Conservation (phyloP, 1,140 invertebrate genomes). For the Octopus bimaculoides region DNA sequence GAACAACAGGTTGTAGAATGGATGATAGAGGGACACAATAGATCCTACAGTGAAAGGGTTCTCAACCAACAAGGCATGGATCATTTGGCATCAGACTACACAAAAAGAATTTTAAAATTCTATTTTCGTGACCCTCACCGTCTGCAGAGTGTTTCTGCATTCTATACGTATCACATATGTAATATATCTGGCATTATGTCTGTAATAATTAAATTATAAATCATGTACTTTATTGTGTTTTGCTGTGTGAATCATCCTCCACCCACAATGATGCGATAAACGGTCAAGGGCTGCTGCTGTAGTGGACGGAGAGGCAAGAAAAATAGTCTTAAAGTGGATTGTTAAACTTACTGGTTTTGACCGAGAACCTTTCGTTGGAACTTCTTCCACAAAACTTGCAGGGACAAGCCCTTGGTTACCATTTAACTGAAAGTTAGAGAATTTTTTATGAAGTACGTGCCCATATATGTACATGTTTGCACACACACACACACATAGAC, state of each 20-base stretch:
- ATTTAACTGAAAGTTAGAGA: background rate
- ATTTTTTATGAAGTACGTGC: too few relatives aligned
- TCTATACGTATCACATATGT: too few relatives aligned
- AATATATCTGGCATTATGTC: background rate
- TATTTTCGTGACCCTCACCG: too few relatives aligned
- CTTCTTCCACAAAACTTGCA: slow-evolving; percentile 10
- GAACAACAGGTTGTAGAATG: too few relatives aligned
- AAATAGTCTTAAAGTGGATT: background rate
- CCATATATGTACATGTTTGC: background rate
- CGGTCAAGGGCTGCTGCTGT: background rate
- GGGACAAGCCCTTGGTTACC: slow-evolving; percentile 1
- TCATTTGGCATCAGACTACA: too few relatives aligned
- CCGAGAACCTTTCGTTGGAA: background rate
- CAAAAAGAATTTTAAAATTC: too few relatives aligned
- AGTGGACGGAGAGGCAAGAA: background rate
- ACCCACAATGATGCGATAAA: background rate
- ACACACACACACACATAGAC: background rate
- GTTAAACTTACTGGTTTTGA: slow-evolving; percentile 1
- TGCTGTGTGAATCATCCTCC: background rate
- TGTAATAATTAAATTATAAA: background rate
- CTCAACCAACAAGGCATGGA: too few relatives aligned
- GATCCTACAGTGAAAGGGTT: too few relatives aligned
- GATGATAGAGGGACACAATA: too few relatives aligned
- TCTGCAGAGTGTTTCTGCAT: too few relatives aligned
- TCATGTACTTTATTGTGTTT: background rate